A percentile compares a stretch with the other conserved stretches of the same genome.
Evolutionary conservation across 2,113 vertebrate genomes (phyloP).

Genomic region (Hyperopisus bebe): DNA sequence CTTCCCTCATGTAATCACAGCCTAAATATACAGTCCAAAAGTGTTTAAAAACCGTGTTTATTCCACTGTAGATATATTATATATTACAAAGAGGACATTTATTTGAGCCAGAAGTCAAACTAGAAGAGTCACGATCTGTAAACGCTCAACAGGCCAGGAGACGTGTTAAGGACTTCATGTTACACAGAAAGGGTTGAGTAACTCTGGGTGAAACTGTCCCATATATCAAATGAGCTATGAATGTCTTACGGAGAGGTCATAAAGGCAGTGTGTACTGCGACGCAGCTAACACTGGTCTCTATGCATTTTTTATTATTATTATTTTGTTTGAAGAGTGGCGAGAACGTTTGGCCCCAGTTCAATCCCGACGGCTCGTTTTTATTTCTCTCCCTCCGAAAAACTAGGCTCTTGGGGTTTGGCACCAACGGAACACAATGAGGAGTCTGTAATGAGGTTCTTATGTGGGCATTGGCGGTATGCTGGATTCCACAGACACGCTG

Average conservation of each 20-base stretch:
- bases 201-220: not conserved
- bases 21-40: not conserved
- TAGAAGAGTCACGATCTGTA: slow-evolving; percentile 7
- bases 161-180: not conserved
- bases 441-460: slow-evolving; percentile 16
- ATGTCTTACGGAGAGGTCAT: not conserved
- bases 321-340: not conserved
- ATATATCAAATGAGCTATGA: slow-evolving; percentile 7
- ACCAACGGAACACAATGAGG: slow-evolving; percentile 6
- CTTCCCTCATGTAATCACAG: not conserved
- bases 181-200: not conserved
- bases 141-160: not conserved
- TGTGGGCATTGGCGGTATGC: not conserved
- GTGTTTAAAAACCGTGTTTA: not conserved
- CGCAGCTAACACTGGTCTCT: not conserved
- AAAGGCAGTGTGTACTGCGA: not conserved
- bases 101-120: not conserved
- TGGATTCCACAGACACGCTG: not conserved
- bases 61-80: not conserved
- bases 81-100: slow-evolving; percentile 2
- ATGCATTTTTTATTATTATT: not conserved
- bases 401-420: slow-evolving; percentile 6
- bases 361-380: not conserved
- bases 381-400: not conserved
- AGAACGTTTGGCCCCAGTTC: not conserved